A percentile compares a stretch with the other conserved stretches of the same genome.
Evolutionary conservation across 2,797 vertebrate genomes (phyloP).

Genomic region (Malurus splendens): DNA sequence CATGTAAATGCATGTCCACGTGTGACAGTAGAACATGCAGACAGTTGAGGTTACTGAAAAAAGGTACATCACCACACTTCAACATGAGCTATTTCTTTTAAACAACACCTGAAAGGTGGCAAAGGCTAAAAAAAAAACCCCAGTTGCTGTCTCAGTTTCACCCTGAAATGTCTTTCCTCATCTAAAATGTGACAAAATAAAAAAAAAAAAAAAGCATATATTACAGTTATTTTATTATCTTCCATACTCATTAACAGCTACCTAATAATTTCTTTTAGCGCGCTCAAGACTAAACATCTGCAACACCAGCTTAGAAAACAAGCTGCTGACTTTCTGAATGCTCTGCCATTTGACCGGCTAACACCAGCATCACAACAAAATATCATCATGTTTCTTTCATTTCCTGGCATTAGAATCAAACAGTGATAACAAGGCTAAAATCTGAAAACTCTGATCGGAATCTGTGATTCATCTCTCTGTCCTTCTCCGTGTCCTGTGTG

Average conservation of each 20-base stretch:
- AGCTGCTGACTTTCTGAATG: background rate
- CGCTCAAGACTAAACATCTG: background rate
- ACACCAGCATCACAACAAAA: background rate
- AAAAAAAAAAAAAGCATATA: background rate
- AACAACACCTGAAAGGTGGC: background rate
- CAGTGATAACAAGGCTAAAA: background rate
- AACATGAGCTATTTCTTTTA: background rate
- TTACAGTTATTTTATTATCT: background rate
- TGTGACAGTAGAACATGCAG: background rate
- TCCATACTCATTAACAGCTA: background rate
- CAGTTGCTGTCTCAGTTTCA: background rate
- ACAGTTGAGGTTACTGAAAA: background rate
- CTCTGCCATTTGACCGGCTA: background rate
- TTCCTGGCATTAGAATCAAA: constrained; percentile 17
- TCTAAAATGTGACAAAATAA: background rate
- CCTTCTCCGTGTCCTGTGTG: background rate
- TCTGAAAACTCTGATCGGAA: background rate
- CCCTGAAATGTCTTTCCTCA: background rate
- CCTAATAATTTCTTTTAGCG: background rate
- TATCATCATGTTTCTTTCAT: background rate
- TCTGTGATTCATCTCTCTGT: constrained; percentile 25
- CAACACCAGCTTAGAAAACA: background rate
- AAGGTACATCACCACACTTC: background rate
- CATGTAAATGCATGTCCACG: rapidly evolving
- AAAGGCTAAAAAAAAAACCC: background rate